A percentile compares a stretch with the other conserved stretches of the same genome.
Conservation (phyloP, 2,888 invertebrate genomes). For the Sicus ferrugineus region DNA sequence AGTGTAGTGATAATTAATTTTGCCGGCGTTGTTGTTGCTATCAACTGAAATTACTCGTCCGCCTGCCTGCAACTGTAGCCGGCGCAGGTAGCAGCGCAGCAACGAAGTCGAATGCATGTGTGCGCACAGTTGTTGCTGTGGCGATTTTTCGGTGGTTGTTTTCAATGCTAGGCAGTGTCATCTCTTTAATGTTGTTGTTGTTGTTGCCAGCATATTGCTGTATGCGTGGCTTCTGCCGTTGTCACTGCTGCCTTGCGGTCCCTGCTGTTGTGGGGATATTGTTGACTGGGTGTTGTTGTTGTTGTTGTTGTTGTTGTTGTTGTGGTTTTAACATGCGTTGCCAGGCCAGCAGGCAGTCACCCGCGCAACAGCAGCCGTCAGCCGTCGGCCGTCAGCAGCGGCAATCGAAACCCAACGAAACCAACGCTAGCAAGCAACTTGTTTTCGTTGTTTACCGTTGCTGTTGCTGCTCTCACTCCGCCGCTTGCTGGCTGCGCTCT, state of each 20-base stretch:
- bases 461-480: slow-evolving; percentile 32
- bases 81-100: background rate
- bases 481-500: slow-evolving; percentile 17
- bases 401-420: slow-evolving; percentile 23
- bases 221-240: background rate
- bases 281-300: slow-evolving; percentile 19
- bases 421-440: slow-evolving; percentile 27
- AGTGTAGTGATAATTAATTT: slow-evolving; percentile 24
- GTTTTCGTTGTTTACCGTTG: slow-evolving; percentile 31
- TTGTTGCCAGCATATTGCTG: slow-evolving; percentile 2
- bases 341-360: slow-evolving; percentile 31
- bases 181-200: too few relatives aligned
- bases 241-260: slow-evolving; percentile 21
- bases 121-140: too few relatives aligned
- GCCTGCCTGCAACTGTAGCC: background rate
- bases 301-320: slow-evolving; percentile 37
- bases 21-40: background rate
- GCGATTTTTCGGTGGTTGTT: background rate
- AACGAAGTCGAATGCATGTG: background rate
- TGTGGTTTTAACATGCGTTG: slow-evolving; percentile 19
- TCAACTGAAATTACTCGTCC: background rate
- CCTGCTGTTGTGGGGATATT: slow-evolving; percentile 24
- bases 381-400: slow-evolving; percentile 34
- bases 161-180: background rate
- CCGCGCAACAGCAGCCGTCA: slow-evolving; percentile 13